Conservation (phyloP, 2,888 invertebrate genomes). For the Timandra comae region DNA sequence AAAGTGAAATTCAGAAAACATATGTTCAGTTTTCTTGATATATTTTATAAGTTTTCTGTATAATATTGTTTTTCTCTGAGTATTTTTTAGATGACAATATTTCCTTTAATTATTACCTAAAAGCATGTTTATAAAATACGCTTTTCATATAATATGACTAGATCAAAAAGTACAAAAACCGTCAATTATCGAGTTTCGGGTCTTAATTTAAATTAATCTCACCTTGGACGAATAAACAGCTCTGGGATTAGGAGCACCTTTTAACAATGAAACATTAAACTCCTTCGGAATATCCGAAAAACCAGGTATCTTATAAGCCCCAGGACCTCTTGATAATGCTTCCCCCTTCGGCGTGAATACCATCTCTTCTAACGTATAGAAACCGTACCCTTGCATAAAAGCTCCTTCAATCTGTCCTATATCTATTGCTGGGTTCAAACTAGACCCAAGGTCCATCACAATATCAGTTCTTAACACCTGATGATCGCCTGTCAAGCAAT, state of each 20-base stretch:
- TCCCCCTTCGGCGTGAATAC: slow-evolving; percentile 84
- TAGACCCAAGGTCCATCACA: slow-evolving; percentile 93
- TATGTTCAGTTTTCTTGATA: no score
- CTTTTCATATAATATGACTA: no score
- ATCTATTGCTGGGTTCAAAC: slow-evolving; percentile 92
- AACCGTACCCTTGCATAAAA: slow-evolving; percentile 91
- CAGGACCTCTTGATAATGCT: slow-evolving; percentile 85
- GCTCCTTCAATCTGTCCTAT: slow-evolving; percentile 94
- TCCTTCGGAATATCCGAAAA: slow-evolving; percentile 88
- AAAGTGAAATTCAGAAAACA: no score
- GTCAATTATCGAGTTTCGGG: no score
- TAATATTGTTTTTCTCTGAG: background rate
- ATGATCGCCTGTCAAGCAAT: slow-evolving; percentile 92
- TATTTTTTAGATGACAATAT: background rate
- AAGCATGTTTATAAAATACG: no score
- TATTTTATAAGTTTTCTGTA: no score
- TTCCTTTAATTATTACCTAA: no score
- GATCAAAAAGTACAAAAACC: no score
- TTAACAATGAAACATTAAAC: slow-evolving; percentile 89
- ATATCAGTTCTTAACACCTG: slow-evolving; percentile 88
- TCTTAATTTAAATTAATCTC: slow-evolving; percentile 3
- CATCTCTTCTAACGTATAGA: slow-evolving; percentile 89
- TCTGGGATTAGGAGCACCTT: slow-evolving; percentile 86
- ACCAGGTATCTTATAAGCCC: slow-evolving; percentile 90
- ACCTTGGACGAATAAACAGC: slow-evolving; percentile 95